Evolutionary conservation across 2,113 vertebrate species (phyloP).

Genomic region (Silurus asotus): DNA sequence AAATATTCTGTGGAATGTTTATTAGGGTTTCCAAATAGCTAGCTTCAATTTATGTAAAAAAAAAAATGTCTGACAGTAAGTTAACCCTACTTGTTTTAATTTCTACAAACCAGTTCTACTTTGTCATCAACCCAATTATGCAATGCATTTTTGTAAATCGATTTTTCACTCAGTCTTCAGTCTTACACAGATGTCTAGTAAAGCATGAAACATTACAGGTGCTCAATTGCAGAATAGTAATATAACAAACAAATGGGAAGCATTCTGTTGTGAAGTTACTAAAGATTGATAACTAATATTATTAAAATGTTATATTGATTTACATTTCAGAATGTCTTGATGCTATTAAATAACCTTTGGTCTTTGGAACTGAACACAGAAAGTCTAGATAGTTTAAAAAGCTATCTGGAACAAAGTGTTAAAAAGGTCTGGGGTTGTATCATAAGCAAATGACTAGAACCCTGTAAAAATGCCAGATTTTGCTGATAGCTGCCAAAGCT

Average conservation of each 20-base stretch:
- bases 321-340: neutral
- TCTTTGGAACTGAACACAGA: neutral
- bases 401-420: neutral
- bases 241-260: neutral
- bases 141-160: neutral
- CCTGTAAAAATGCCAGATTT: neutral
- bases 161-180: neutral
- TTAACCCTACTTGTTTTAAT: neutral
- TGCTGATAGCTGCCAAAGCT: neutral
- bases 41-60: neutral
- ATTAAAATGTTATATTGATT: neutral
- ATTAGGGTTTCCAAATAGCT: neutral
- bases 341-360: neutral
- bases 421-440: constrained; percentile 2
- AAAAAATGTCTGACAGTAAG: neutral
- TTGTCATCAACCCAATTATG: neutral
- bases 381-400: neutral
- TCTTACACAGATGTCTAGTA: neutral
- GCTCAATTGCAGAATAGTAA: neutral
- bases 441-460: constrained; percentile 2
- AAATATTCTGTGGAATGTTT: neutral
- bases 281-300: neutral
- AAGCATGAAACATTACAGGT: neutral
- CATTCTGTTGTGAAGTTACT: neutral
- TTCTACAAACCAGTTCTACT: neutral